Base-by-base conservation (phyloP, 1,140 invertebrate genomes). In the Chironomus striatipennis region DNA sequence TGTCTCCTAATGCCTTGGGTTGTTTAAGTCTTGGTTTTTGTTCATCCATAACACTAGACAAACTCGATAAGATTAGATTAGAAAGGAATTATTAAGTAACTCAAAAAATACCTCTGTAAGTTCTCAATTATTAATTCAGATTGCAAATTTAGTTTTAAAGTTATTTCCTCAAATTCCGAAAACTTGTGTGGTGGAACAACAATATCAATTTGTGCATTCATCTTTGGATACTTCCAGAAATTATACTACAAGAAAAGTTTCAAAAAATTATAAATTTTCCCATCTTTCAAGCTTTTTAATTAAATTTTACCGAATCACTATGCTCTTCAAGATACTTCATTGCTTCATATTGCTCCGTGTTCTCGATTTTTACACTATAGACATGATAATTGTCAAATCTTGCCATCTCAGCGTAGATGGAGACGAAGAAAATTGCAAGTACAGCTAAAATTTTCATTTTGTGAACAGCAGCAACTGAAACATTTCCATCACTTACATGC, bases 321-420 rank as follows among this genome's bases (percentile, higher is more conserved):
- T 57, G 12, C 12, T 57, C 47, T 10, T 57, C 47, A 57, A 57
- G 47, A 15, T 57, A 57, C 47, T 57, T 57, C 47, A 57, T 57
- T 57, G 47, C 47, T n/a, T 57, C n/a, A 57, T 57, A 57, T 65
- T 81, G 79, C 7, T 75, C 74, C 10, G 74, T 74, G 34, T 78
- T 77, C 21, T 78, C 75, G 12, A 81, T 75, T 75, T 70, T 73
- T 3, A 80, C 75, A 34, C 73, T 75, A 73, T 81, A 81, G 18
- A 81, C 74, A 73, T 76, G 78, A 65, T 81, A 81, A 72, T 78
- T 77, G 73, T 81, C 80, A 21, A 79, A 80, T n/a, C 80, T 57
- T 15, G 47, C 47, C 47, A 57, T 57, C 4, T 57, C 47, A 57
- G 10, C 8, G 15, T 57, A 5, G 10, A 15, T n/a, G 15, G 12